Conservation (phyloP, 2,113 vertebrate genomes). For the Variabilichromis moorii region DNA sequence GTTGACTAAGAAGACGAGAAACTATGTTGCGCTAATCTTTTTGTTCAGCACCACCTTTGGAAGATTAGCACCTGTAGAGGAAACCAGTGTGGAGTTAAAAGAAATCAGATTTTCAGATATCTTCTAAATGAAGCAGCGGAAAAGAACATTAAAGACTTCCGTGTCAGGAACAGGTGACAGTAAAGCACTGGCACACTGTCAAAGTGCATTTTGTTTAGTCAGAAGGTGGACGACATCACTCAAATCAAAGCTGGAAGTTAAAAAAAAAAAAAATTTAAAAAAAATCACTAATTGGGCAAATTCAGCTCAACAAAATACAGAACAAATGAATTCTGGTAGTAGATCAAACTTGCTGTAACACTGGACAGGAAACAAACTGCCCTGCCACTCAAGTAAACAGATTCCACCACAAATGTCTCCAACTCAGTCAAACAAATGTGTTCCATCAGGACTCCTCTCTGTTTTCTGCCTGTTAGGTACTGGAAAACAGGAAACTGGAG, state of each 20-base stretch:
- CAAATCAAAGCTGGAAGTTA: background rate
- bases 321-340: background rate
- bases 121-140: background rate
- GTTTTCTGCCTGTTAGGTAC: background rate
- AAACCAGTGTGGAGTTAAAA: background rate
- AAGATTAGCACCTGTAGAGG: conserved; percentile 28
- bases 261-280: fast-evolving
- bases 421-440: background rate
- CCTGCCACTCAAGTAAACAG: background rate
- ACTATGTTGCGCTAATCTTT: background rate
- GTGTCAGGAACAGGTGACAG: background rate
- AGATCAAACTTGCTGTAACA: background rate
- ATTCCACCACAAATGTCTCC: background rate
- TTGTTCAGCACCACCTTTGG: conserved; percentile 10
- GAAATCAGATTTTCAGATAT: background rate
- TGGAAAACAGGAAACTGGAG: background rate
- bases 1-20: background rate
- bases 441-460: background rate
- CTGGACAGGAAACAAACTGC: background rate
- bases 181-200: background rate
- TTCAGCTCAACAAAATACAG: background rate
- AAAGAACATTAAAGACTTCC: background rate
- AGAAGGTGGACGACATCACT: background rate
- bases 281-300: background rate
- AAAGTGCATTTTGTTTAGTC: background rate